Evolutionary conservation across 2,888 invertebrate species (phyloP).

Genomic region (Dione vanillae): DNA sequence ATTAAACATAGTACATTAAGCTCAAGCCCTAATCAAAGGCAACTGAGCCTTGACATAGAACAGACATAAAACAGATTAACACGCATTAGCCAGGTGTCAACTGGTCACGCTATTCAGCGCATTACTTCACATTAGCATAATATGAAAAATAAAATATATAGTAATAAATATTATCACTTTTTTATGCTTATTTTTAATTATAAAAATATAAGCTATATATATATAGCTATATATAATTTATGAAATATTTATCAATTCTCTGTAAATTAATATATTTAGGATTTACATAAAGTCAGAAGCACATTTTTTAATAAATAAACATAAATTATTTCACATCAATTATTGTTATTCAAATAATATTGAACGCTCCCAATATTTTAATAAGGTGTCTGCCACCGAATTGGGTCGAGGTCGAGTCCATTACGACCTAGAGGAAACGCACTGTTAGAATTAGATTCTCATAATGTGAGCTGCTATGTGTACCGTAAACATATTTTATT

Average conservation of each 20-base stretch:
- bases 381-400: slow-evolving; percentile 64
- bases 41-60: slow-evolving; percentile 48
- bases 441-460: slow-evolving; percentile 54
- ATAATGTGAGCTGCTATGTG: slow-evolving; percentile 39
- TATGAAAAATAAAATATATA: slow-evolving; percentile 34
- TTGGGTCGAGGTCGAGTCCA: slow-evolving; percentile 73
- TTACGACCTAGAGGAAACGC: slow-evolving; percentile 60
- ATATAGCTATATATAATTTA: not conserved
- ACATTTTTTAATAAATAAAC: slow-evolving; percentile 32
- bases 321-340: slow-evolving; percentile 46
- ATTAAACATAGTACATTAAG: slow-evolving; percentile 37
- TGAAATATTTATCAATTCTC: too few species aligned
- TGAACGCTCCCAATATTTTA: slow-evolving; percentile 63
- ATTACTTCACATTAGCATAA: slow-evolving; percentile 41
- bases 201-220: not conserved
- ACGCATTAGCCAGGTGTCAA: slow-evolving; percentile 46
- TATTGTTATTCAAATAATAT: slow-evolving; percentile 55
- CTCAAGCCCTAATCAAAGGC: slow-evolving; percentile 35
- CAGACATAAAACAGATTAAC: slow-evolving; percentile 47
- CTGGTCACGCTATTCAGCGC: slow-evolving; percentile 40
- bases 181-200: not conserved
- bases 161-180: slow-evolving; percentile 26
- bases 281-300: too few species aligned
- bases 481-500: slow-evolving; percentile 33
- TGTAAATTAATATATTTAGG: not conserved